A percentile compares a stretch with the other conserved stretches of the same genome.
Conservation (phyloP, 2,113 vertebrate genomes). For the Isurus oxyrinchus region DNA sequence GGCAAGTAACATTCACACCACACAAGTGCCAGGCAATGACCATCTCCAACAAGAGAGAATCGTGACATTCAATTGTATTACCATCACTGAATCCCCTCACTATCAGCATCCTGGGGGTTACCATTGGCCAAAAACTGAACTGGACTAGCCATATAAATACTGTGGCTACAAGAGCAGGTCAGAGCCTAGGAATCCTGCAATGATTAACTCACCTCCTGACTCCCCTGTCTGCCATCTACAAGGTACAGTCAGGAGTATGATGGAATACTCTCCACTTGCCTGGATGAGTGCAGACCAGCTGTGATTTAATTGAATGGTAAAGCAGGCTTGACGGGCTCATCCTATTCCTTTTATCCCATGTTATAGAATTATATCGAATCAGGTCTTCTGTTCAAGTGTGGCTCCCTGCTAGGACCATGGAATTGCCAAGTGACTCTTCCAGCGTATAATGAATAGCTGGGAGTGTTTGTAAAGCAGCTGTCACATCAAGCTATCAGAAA, state of each 20-base stretch:
- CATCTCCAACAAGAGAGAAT: neutral
- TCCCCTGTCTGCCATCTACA: neutral
- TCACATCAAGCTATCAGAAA: neutral
- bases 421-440: neutral
- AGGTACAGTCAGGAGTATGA: neutral
- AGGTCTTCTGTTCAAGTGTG: neutral
- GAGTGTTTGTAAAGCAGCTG: neutral
- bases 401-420: neutral
- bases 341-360: neutral
- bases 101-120: neutral
- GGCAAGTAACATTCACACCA: neutral
- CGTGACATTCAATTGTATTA: neutral
- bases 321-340: neutral
- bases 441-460: neutral
- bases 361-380: neutral
- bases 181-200: neutral
- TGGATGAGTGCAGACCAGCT: neutral
- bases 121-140: neutral
- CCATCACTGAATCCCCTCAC: neutral
- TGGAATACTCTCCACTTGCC: too few relatives aligned
- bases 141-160: neutral
- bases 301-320: neutral
- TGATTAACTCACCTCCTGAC: neutral
- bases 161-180: neutral
- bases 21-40: neutral